Evolutionary conservation across 1,140 invertebrate species (phyloP), one percentile per base, ranked within the genome.

Genomic region (Temnothorax curvispinosus): DNA sequence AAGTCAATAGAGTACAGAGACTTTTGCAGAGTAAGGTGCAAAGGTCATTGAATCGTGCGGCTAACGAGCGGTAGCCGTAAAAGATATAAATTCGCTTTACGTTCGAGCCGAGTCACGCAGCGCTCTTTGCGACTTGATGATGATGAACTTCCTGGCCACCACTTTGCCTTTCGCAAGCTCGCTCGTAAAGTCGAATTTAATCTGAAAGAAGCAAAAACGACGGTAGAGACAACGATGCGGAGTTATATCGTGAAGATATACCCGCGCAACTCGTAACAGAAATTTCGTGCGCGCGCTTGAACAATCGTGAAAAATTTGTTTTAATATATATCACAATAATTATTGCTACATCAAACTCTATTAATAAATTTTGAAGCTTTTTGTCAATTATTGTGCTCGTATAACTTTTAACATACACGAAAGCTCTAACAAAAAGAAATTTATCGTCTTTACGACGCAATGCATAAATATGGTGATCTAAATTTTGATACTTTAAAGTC

Each of bases 161-260:
- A 89, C 88, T 92, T 88, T 87, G 78, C 91, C 64, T 90, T 54
- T 54, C 85, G 87, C 87, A 92, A 93, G 90, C 91, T 94, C 87
- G 92, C 93, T 94, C 94, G 93, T 94, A 94, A 94, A 94, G 93
- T 93, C 92, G 92, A 92, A 92, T 93, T 94, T 94, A 94, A 94
- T 94, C 92, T 92, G 88, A 85, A 67, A 54, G 65, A 69, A 65
- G 86, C 76, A 91, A 91, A 93, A 90, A 91, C 86, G 78, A 91
- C 56, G 65, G 35, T 56, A 50, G 62, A 88, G 86, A 69, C 62
- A 50, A 72, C 47, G 56, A 65, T 15, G 54, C 38, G 62, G 44
- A 81, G 88, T 71, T 50, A 85, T 32, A 50, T 67, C 11, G 65
- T 47, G 38, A 80, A 62, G 74, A 54, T 76, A 56, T 72, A 71